Evolutionary conservation across 2,797 vertebrate species (phyloP).

Genomic region (Pseudochromis fuscus): DNA sequence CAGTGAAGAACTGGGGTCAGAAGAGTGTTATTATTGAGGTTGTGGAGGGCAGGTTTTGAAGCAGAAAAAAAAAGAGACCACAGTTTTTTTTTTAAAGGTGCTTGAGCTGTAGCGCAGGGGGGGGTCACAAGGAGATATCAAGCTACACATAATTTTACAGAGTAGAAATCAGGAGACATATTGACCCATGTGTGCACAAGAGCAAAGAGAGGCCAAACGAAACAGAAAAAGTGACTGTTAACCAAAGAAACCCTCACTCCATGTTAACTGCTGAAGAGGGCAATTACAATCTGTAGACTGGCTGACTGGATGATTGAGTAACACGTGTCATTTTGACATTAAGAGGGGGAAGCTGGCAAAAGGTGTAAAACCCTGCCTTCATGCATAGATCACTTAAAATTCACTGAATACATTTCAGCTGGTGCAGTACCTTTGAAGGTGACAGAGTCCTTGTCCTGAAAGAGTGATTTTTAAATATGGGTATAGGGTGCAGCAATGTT

Average conservation of each 20-base stretch:
- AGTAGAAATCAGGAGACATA: not conserved
- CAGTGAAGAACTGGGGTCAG: conserved; percentile 37
- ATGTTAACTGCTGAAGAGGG: conserved; percentile 26
- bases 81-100: conserved; percentile 7
- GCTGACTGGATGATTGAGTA: conserved; percentile 32
- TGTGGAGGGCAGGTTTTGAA: conserved; percentile 37
- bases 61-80: not conserved
- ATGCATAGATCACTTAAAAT: conserved; percentile 4
- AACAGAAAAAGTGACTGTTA: not conserved
- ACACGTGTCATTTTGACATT: conserved; percentile 32
- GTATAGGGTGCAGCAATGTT: conserved; percentile 30
- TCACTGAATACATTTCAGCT: conserved; percentile 33
- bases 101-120: not conserved
- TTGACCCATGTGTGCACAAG: not conserved
- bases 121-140: not conserved
- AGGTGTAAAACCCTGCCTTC: conserved; percentile 29
- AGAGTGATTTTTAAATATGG: conserved; percentile 32
- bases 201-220: conserved; percentile 11
- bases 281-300: conserved; percentile 37
- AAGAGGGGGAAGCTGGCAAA: conserved; percentile 27
- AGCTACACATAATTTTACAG: not conserved
- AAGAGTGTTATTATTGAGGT: conserved; percentile 47
- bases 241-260: conserved; percentile 2
- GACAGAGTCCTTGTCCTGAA: conserved; percentile 46
- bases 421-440: conserved; percentile 39